Percentiles rank a stretch among this genome's conserved stretches.
phyloP scores from a whole-genome alignment of 92 coral and sea anemone genomes.

The Chrysogorgia sp. region DNA sequence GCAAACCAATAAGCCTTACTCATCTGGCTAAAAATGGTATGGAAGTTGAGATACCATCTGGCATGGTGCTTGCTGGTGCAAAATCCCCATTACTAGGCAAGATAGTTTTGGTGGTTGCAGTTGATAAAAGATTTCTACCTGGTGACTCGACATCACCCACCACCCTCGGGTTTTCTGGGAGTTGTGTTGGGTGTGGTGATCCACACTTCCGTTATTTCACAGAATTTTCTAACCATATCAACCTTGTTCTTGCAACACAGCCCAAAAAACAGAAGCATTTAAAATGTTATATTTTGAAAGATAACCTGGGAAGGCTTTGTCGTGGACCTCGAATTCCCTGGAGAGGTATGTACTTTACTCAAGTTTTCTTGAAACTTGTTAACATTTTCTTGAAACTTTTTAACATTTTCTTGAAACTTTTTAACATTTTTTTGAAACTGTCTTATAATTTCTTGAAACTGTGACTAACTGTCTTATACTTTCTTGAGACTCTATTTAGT shows the following conservation, averaged over 20 bases:
- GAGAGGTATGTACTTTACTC: too few relatives aligned
- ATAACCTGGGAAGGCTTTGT: slow-evolving; percentile 75
- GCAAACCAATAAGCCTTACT: slow-evolving; percentile 79
- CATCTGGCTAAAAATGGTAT: slow-evolving; percentile 64
- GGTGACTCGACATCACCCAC: slow-evolving; percentile 81
- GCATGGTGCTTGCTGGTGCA: slow-evolving; percentile 88
- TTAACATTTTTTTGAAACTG: background rate
- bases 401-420: background rate
- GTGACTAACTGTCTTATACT: background rate
- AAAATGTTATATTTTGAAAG: slow-evolving; percentile 80
- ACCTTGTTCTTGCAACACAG: slow-evolving; percentile 90
- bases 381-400: background rate
- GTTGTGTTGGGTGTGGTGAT: slow-evolving; percentile 97
- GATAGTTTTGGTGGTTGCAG: slow-evolving; percentile 85
- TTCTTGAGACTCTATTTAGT: background rate
- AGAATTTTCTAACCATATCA: slow-evolving; percentile 93
- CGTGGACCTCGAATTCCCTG: slow-evolving; percentile 90
- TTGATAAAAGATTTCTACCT: slow-evolving; percentile 94
- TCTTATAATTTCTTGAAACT: too few relatives aligned
- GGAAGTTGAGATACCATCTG: slow-evolving; percentile 70
- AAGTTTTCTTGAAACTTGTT: background rate
- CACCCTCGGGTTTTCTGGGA: slow-evolving; percentile 93
- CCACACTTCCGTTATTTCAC: slow-evolving; percentile 95
- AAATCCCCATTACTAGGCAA: slow-evolving; percentile 94
- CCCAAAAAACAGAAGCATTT: slow-evolving; percentile 97